Percentiles rank a stretch among this genome's conserved stretches.
phyloP scores from a whole-genome alignment of 2,113 vertebrate genomes.

The Pachycephala philippinensis region DNA sequence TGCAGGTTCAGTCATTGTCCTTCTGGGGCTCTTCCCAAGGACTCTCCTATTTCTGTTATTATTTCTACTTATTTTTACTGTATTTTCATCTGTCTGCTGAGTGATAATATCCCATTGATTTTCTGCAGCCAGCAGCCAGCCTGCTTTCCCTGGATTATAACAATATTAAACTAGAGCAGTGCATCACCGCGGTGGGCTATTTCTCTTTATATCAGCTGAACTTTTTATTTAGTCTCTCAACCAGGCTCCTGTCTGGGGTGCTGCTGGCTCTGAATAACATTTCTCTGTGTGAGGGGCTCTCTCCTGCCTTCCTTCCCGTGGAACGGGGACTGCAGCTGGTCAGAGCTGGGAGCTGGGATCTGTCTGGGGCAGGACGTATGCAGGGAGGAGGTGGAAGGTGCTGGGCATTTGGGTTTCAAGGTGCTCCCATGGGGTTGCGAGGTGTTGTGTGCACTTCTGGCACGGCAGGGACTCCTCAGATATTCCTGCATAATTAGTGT shows the following conservation, averaged over 20 bases:
- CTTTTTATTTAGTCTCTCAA: background rate
- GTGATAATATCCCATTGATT: conserved; percentile 21
- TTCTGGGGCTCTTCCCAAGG: background rate
- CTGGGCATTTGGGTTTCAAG: too few species aligned
- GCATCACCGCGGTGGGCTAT: background rate
- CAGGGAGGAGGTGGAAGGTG: background rate
- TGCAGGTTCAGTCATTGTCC: background rate
- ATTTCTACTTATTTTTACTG: background rate
- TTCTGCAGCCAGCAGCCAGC: background rate
- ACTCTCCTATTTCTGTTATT: background rate
- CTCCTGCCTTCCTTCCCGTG: background rate
- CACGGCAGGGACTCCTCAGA: background rate
- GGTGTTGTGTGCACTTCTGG: background rate
- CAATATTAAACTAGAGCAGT: background rate
- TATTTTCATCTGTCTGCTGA: background rate
- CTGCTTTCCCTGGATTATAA: background rate
- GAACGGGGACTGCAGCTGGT: background rate
- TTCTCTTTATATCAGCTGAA: background rate
- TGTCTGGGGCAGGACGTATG: background rate
- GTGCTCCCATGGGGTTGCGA: background rate
- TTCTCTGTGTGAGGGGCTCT: accelerated
- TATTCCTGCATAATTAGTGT: background rate
- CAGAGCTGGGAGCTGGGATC: background rate
- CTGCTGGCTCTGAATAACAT: background rate
- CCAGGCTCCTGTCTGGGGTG: background rate